These are phyloP conservation scores for Oreochromis aureus DNA, from an alignment of 2,113 vertebrate genomes.

Conservation along the genomic window DNA sequence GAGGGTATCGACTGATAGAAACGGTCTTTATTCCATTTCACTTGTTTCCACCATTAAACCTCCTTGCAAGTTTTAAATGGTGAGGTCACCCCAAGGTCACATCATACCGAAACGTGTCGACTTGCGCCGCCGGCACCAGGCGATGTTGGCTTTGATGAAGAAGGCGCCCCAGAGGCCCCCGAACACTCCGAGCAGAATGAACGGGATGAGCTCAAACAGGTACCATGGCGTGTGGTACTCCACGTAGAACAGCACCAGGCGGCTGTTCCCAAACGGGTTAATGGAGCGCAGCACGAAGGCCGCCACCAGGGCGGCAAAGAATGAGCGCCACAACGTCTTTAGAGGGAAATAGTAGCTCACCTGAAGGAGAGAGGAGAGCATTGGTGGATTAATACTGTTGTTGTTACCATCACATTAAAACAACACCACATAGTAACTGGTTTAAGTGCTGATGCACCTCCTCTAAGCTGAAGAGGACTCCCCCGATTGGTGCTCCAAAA, in stretches of 20 bases:
- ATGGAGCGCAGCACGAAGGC: constrained; percentile 97
- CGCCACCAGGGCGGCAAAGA: constrained; percentile 96
- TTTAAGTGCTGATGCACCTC: constrained; percentile 74
- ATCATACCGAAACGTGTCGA: constrained; percentile 90
- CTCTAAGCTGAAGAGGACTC: constrained; percentile 96
- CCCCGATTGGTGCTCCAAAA: constrained; percentile 97
- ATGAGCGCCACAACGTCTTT: constrained; percentile 97
- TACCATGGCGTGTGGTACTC: constrained; percentile 99
- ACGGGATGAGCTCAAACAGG: constrained; percentile 97
- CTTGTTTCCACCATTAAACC: background rate
- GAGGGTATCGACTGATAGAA: background rate
- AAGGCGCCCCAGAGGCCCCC: constrained; percentile 97
- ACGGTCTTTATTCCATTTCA: background rate
- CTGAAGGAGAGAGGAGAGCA: constrained; percentile 51
- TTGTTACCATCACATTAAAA: background rate
- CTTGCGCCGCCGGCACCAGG: constrained; percentile 95
- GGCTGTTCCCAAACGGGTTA: constrained; percentile 97
- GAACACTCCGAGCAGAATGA: constrained; percentile 96
- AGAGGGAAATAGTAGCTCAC: constrained; percentile 98
- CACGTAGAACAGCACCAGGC: constrained; percentile 96
- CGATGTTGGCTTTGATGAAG: constrained; percentile 96
- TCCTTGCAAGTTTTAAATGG: background rate
- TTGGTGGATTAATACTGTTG: background rate
- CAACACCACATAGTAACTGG: background rate
- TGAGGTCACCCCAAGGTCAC: background rate